Conservation (phyloP, 2,888 invertebrate species). For the Caenorhabditis sp. region DNA sequence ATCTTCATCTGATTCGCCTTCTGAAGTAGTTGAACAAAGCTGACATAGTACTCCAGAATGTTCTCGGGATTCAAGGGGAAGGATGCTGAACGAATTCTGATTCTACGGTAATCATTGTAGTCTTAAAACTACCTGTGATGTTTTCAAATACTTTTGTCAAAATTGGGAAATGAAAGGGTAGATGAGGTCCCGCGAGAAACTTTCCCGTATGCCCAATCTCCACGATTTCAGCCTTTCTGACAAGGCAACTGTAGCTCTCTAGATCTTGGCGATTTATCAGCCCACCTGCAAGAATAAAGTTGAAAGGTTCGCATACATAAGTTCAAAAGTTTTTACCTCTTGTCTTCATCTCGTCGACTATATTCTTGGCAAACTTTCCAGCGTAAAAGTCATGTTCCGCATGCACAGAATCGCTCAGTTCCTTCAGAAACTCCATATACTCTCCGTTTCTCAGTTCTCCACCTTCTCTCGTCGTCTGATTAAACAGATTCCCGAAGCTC, state of each 20-base stretch:
- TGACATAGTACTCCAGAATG: slow-evolving; percentile 34
- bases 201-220: not conserved
- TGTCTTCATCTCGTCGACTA: slow-evolving; percentile 65
- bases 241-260: slow-evolving; percentile 56
- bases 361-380: slow-evolving; percentile 59
- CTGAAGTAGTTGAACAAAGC: slow-evolving; percentile 39
- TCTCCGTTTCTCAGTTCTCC: slow-evolving; percentile 21
- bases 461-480: slow-evolving; percentile 28
- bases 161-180: slow-evolving; percentile 59
- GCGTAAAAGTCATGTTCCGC: slow-evolving; percentile 66
- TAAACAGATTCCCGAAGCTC: slow-evolving; percentile 35
- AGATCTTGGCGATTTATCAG: slow-evolving; percentile 60
- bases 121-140: slow-evolving; percentile 28
- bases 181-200: slow-evolving; percentile 41
- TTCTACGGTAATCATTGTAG: too few species aligned
- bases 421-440: slow-evolving; percentile 41
- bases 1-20: slow-evolving; percentile 51
- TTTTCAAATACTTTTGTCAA: slow-evolving; percentile 32
- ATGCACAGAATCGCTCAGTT: slow-evolving; percentile 33
- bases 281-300: slow-evolving; percentile 55
- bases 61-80: slow-evolving; percentile 33
- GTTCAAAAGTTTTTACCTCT: slow-evolving; percentile 13
- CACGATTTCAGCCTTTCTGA: slow-evolving; percentile 42
- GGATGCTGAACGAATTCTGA: slow-evolving; percentile 39
- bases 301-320: too few species aligned